These are phyloP conservation scores for Trididemnum miniatum DNA, from an alignment of 23 tunicate genomes.

Conservation along the genomic window DNA sequence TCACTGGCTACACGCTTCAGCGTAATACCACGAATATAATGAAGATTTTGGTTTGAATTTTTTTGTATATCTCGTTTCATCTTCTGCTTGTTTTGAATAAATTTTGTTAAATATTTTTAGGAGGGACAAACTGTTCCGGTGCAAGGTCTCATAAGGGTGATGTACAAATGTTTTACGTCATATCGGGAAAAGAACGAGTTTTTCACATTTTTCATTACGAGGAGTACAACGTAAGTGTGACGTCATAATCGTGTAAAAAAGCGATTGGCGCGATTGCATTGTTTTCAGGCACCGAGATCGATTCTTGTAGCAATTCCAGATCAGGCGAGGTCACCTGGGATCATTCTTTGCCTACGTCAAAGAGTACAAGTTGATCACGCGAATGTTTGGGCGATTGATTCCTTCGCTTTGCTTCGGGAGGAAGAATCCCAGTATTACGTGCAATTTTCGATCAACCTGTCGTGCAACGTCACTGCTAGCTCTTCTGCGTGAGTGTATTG, in stretches of 20 bases:
- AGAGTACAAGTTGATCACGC: neutral
- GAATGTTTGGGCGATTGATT: slow-evolving; percentile 71
- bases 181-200: neutral
- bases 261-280: neutral
- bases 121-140: slow-evolving; percentile 30
- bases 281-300: slow-evolving; percentile 32
- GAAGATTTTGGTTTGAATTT: too few species aligned
- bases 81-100: too few species aligned
- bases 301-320: slow-evolving; percentile 54
- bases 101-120: neutral
- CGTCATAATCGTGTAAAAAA: neutral
- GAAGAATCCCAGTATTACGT: slow-evolving; percentile 36
- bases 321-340: neutral
- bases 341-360: slow-evolving; percentile 57
- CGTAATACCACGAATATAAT: too few species aligned
- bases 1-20: too few species aligned
- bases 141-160: slow-evolving; percentile 30
- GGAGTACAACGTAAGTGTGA: slow-evolving; percentile 40
- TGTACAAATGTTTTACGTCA: slow-evolving; percentile 38
- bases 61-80: too few species aligned
- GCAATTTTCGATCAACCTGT: slow-evolving; percentile 59
- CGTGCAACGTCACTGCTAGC: slow-evolving; percentile 10
- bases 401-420: slow-evolving; percentile 49
- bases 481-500: neutral
- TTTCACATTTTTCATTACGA: slow-evolving; percentile 32